Base-by-base conservation (phyloP, 2,888 invertebrate species). In the Philhelius pedissequus region DNA sequence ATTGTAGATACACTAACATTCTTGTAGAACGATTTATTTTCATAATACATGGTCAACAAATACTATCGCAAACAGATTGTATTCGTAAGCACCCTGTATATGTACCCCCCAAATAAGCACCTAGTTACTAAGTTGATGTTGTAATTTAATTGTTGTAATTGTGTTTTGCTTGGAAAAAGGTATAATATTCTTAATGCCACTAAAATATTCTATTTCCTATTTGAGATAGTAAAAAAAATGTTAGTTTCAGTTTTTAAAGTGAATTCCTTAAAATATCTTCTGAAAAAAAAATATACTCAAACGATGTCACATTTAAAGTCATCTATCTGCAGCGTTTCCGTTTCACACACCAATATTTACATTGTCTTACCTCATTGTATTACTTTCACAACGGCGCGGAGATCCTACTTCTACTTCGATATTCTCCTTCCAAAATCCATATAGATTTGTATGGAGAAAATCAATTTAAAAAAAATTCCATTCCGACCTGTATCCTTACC, bases 381-480 rank as follows among this genome's bases (percentile, higher is more conserved):
- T 58, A n/a, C 7, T 40, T 43, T 11, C 40, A 40, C 60, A 30
- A 43, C 0, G 18, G 18, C n/a, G n/a, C n/a, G n/a, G n/a, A n/a
- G n/a, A n/a, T 62, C 18, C 27, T n/a, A 15, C 8, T 48, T 32
- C 48, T 45, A 38, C 45, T 18, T 45, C 4, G 38, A 32, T 32
- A 45, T 64, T 48, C 48, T 45, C 20, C 20, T 32, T 3, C 18
- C 32, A 6, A 43, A 43, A 43, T n/a, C n/a, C n/a, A n/a, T 27
- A 15, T 50, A 8, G 6, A 52, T 9, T 1, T 0, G 7, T 5
- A 38, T n/a, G n/a, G n/a, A 50, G 27, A 60, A 30, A 71, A 54
- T 66, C 71, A 64, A 66, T 70, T 62, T 69, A 15, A 22, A 71
- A 15, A 22, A 71, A 40, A 66, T 27, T 6, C 25, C 45, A 35